These are phyloP conservation scores for Philonicus albiceps DNA, from an alignment of 2,888 invertebrate species.

Conservation along the genomic window DNA sequence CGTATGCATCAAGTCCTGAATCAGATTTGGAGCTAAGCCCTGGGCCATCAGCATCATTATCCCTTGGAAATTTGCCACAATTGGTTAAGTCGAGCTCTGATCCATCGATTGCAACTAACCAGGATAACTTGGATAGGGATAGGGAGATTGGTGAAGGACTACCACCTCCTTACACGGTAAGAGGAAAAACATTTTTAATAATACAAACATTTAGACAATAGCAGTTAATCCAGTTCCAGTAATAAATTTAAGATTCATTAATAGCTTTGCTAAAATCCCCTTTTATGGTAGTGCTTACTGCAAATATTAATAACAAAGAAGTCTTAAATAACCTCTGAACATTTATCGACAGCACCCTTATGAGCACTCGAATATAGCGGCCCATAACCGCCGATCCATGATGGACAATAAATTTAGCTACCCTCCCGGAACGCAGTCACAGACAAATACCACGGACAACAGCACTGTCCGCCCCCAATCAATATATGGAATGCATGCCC, in stretches of 20 bases:
- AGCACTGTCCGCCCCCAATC: slow-evolving; percentile 60
- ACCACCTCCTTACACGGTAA: slow-evolving; percentile 88
- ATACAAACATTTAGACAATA: background rate
- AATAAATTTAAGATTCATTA: background rate
- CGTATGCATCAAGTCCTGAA: slow-evolving; percentile 95
- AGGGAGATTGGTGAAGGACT: slow-evolving; percentile 69
- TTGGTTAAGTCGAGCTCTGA: slow-evolving; percentile 88
- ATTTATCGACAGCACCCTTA: slow-evolving; percentile 58
- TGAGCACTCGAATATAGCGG: slow-evolving; percentile 57
- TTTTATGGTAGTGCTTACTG: background rate
- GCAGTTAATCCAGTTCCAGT: background rate
- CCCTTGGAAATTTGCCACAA: slow-evolving; percentile 68
- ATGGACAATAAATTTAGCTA: slow-evolving; percentile 73
- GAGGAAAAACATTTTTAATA: slow-evolving; percentile 57
- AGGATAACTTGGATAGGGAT: slow-evolving; percentile 79
- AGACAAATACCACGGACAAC: slow-evolving; percentile 52
- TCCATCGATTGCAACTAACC: slow-evolving; percentile 93
- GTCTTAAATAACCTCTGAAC: background rate
- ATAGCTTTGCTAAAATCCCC: background rate
- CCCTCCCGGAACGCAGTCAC: slow-evolving; percentile 63
- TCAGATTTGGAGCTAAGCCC: slow-evolving; percentile 91
- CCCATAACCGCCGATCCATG: slow-evolving; percentile 59
- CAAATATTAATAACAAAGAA: background rate
- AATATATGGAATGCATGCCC: slow-evolving; percentile 68
- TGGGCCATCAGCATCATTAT: slow-evolving; percentile 70